These are phyloP conservation scores for Rhingia rostrata DNA, from an alignment of 2,888 invertebrate genomes.

Conservation along the genomic window DNA sequence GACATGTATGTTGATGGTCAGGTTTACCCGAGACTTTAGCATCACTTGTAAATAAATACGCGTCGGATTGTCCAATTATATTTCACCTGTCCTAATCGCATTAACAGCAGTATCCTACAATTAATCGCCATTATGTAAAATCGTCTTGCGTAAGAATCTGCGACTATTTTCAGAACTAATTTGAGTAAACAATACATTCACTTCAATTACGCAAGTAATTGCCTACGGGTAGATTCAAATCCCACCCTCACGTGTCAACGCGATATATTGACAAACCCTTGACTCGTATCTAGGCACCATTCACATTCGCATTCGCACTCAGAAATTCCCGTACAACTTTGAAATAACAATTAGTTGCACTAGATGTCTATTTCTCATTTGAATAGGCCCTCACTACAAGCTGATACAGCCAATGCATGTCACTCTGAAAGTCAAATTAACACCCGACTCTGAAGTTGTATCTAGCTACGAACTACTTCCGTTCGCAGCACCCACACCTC, in stretches of 20 bases:
- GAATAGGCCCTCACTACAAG: not conserved
- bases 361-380: slow-evolving; percentile 10
- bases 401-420: not conserved
- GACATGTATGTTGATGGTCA: no score
- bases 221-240: not conserved
- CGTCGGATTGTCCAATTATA: no score
- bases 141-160: no score
- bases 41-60: no score
- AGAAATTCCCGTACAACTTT: slow-evolving; percentile 2
- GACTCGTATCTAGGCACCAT: not conserved
- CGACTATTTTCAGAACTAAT: no score
- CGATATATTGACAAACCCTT: not conserved
- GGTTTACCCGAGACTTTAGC: no score
- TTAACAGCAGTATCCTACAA: no score
- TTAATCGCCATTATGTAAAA: no score
- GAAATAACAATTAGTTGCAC: slow-evolving; percentile 15
- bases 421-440: slow-evolving; percentile 40
- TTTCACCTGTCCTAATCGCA: no score
- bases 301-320: not conserved
- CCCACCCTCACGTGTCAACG: not conserved
- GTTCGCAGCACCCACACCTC: slow-evolving; percentile 2
- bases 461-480: slow-evolving; percentile 26
- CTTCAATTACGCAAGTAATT: no score
- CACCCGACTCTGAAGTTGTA: slow-evolving; percentile 11
- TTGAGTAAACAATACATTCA: no score